Percentiles rank a stretch among this genome's conserved stretches.
Conservation (phyloP, 2,888 invertebrate genomes). For the Magallana nippona region DNA sequence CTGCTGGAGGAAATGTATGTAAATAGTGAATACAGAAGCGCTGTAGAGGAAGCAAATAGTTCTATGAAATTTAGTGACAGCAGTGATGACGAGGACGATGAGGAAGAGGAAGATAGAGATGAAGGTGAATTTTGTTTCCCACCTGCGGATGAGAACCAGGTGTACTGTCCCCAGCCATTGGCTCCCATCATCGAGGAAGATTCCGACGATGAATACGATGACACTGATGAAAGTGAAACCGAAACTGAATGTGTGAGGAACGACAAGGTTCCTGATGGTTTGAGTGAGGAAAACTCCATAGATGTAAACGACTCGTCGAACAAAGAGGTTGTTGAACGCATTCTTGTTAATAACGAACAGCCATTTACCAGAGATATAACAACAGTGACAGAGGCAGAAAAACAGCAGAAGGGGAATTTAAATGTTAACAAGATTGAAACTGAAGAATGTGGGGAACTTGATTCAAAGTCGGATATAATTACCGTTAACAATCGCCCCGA, state of each 20-base stretch:
- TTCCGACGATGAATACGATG: slow-evolving; percentile 62
- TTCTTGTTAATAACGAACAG: background rate
- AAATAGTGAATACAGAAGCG: slow-evolving; percentile 62
- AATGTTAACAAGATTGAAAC: slow-evolving; percentile 21
- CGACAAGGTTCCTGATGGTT: background rate
- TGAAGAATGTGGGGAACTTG: slow-evolving; percentile 12
- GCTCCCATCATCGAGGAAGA: slow-evolving; percentile 75
- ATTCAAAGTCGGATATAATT: slow-evolving; percentile 31
- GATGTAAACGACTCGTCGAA: too few relatives aligned
- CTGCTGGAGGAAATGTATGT: slow-evolving; percentile 48
- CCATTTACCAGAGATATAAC: background rate
- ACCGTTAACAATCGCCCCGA: slow-evolving; percentile 16
- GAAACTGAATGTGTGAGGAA: background rate
- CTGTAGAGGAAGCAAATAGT: slow-evolving; percentile 58
- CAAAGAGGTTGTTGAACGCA: background rate
- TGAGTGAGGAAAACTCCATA: background rate
- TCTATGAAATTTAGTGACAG: slow-evolving; percentile 55
- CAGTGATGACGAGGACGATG: slow-evolving; percentile 38
- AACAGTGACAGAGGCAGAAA: slow-evolving; percentile 1
- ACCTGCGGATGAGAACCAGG: slow-evolving; percentile 63
- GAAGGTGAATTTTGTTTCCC: slow-evolving; percentile 56
- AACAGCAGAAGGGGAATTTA: slow-evolving; percentile 2
- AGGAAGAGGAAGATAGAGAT: slow-evolving; percentile 49
- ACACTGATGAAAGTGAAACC: slow-evolving; percentile 40
- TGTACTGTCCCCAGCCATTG: slow-evolving; percentile 60